Evolutionary conservation across 2,888 invertebrate genomes (phyloP), one percentile per base, ranked within the genome.

Genomic region (Leuctra nigra): DNA sequence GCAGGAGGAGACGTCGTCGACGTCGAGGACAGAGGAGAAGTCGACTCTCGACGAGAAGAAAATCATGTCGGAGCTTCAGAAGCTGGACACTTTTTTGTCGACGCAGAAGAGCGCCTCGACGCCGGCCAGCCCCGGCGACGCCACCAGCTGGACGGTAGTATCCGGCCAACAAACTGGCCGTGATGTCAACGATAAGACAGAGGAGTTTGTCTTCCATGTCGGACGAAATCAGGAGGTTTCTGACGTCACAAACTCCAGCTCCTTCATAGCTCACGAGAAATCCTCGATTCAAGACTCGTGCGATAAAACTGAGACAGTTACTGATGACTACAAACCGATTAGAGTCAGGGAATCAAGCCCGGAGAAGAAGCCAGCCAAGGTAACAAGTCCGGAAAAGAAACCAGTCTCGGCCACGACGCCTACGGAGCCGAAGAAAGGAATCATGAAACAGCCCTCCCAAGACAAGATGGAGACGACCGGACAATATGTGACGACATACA

Each of bases 61-160:
- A 78, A 82, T 69, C 78, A 81, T 52, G 82, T 84, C 67, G 78
- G 84, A 58, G 80, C 80, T 69, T 82, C 84, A 41, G 80, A 81
- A 72, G 78, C 82, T 68, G 1, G 68, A 68, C 53, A 63, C 66
- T 0, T 68, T 66, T 57, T 55, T 68, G 6, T 63, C 64, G 0
- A 64, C 64, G 16, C 47, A 56, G 18, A 44, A 50, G 23, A 38
- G 38, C 22, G 55, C 48, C 7, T 63, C 65, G 6, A 63, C 64
- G 9, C 65, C 66, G 3, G 63, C 59, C 0, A 66, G 64, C 22
- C 65, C 66, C 7, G 59, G 59, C 4, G 64, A 63, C 35, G 63
- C 59, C n/a, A 60, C 61, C 6, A 63, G 61, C 20, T 65, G 65
- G 65, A 65, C 65, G 3, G 58, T 66, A 11, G 65, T 65, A 1